Evolutionary conservation across 2,888 invertebrate species (phyloP), one percentile per base, ranked within the genome.

Genomic region (Melinaea marsaeus): DNA sequence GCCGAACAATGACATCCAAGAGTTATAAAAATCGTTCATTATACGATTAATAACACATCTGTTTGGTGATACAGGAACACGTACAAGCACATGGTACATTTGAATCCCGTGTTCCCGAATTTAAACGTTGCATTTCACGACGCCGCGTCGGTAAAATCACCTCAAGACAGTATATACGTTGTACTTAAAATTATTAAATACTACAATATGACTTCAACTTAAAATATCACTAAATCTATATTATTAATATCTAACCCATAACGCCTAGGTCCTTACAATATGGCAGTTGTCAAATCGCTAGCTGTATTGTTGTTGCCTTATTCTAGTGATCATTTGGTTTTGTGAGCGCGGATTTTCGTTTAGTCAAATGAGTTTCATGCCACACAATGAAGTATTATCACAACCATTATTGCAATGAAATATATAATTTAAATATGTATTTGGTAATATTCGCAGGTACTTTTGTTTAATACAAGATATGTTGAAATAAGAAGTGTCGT

Each of bases 201-300:
- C 88, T 90, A 89, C 85, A 85, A 87, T 86, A 89, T 90, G 90
- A 90, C 90, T 90, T 84, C 83, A 86, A 85, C 86, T 88, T 88
- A 88, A 81, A 81, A 78, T 81, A 86, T 69, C 66, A 69, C 71
- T 77, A 74, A 48, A 71, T 63, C 69, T 74, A 75, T 67, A 56
- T 65, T 66, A 57, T 60, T 65, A 64, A 62, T 62, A 77, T 71
- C 79, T 83, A 85, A 80, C 80, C 80, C 81, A 77, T 81, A 82
- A 84, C 72, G 79, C 74, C 83, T 88, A 88, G 76, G 80, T 86
- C 75, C 88, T 90, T 89, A 90, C 84, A 85, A 84, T 90, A 90
- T 90, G 90, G 90, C 90, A 90, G 90, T 90, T 87, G 85, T 88
- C 86, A 84, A 85, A 84, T 86, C 81, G 88, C 88, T 90, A 90